These are phyloP conservation scores for Laticauda laticaudata DNA, from an alignment of 2,113 vertebrate genomes.

Conservation along the genomic window DNA sequence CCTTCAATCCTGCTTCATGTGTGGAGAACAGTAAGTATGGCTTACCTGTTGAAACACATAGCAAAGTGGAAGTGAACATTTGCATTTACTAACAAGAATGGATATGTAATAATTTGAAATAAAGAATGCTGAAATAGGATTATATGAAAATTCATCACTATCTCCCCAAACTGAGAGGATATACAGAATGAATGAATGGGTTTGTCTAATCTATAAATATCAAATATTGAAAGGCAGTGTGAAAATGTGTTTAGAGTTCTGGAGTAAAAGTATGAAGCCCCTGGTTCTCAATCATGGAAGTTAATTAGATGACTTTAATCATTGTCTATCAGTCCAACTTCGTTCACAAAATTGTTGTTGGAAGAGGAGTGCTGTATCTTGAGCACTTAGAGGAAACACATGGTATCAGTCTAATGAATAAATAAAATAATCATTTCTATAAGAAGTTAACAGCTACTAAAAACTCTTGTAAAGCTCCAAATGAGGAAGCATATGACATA, in stretches of 20 bases:
- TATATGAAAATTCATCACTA: neutral
- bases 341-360: neutral
- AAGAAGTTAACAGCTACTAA: neutral
- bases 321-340: neutral
- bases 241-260: neutral
- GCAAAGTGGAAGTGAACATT: neutral
- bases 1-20: neutral
- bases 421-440: neutral
- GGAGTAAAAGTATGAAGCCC: neutral
- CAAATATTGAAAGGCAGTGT: neutral
- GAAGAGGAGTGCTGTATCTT: neutral
- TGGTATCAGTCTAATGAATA: neutral
- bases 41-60: neutral
- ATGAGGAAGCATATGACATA: neutral
- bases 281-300: neutral
- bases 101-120: neutral
- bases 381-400: neutral
- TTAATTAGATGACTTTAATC: neutral
- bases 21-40: neutral
- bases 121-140: neutral
- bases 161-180: neutral
- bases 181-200: neutral
- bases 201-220: neutral
- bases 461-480: neutral
- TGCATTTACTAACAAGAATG: neutral